Evolutionary conservation across 2,888 invertebrate species (phyloP), one percentile per base, ranked within the genome.

Genomic region (Catocala fraxini): DNA sequence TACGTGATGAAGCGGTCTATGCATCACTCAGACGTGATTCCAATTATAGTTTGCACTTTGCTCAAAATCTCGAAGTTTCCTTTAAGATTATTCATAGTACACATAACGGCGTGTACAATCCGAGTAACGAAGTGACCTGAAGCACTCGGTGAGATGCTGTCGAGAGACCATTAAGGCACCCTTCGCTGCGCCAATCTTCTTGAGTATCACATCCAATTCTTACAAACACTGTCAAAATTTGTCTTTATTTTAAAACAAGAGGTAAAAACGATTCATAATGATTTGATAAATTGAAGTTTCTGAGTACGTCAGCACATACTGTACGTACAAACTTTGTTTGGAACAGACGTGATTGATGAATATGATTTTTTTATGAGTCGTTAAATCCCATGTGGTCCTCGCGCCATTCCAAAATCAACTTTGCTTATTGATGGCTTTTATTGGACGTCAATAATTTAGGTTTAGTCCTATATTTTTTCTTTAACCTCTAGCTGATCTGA

Each of bases 71-170:
- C 73, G 68, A 84, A 82, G 80, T 82, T 85, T 79, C 70, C 77
- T 75, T 80, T 82, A 84, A 86, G 82, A 87, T 89, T 88, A 90
- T 90, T 89, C 89, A 91, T 88, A 85, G 88, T 80, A 84, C 82
- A 86, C 79, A 88, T 89, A 89, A 89, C 86, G 79, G 84, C 79
- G 82, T 83, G 89, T 89, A 91, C 90, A 90, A 91, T 89, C 83
- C 86, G 79, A 89, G 90, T 93, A 93, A 93, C 93, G 92, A 93
- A 93, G 93, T 91, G 92, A 91, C 92, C 91, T 92, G 89, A 77
- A 93, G 93, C 78, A 88, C 85, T 77, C 84, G 77, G 86, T 83
- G 87, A 92, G 91, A 88, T 85, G 80, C 71, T 83, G 87, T 90
- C 87, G 76, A 93, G 93, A 93, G 93, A 90, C 93, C 93, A 93